A percentile compares a stretch with the other conserved stretches of the same genome.
Evolutionary conservation across 2,113 vertebrate species (phyloP).

Genomic region (Oxyura jamaicensis): DNA sequence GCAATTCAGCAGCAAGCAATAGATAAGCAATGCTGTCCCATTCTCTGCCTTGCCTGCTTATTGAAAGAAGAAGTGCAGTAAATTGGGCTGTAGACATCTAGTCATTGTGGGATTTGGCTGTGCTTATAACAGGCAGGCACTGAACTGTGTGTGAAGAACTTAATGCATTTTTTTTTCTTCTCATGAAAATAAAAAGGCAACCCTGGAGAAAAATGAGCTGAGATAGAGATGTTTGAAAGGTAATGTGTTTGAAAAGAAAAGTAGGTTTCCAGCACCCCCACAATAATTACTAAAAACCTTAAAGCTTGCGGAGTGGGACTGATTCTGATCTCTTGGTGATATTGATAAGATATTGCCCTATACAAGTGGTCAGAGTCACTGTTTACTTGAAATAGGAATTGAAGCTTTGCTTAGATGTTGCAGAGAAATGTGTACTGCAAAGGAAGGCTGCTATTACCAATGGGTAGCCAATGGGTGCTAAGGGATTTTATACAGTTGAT

Average conservation of each 20-base stretch:
- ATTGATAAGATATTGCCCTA: not conserved
- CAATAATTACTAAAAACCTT: not conserved
- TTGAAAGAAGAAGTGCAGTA: slow-evolving; percentile 4
- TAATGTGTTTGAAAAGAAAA: not conserved
- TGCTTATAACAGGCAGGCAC: not conserved
- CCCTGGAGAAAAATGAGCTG: not conserved
- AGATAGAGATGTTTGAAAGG: not conserved
- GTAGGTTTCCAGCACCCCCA: not conserved
- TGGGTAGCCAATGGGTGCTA: not conserved
- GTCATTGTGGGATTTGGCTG: not conserved
- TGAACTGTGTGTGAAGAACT: not conserved
- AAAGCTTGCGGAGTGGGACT: not conserved
- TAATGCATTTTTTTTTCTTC: not conserved
- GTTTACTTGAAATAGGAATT: not conserved
- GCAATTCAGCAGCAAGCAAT: not conserved
- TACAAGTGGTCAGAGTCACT: not conserved
- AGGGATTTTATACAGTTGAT: not conserved
- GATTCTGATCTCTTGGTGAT: not conserved
- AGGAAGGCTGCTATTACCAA: not conserved
- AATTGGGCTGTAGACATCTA: slow-evolving; percentile 3
- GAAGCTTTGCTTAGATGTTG: not conserved
- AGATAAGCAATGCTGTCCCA: slow-evolving; percentile 18
- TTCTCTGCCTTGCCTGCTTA: slow-evolving; percentile 15
- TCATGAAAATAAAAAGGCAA: not conserved
- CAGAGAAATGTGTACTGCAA: not conserved